Evolutionary conservation across 2,888 invertebrate species (phyloP).

Genomic region (Rhagonycha lutea): DNA sequence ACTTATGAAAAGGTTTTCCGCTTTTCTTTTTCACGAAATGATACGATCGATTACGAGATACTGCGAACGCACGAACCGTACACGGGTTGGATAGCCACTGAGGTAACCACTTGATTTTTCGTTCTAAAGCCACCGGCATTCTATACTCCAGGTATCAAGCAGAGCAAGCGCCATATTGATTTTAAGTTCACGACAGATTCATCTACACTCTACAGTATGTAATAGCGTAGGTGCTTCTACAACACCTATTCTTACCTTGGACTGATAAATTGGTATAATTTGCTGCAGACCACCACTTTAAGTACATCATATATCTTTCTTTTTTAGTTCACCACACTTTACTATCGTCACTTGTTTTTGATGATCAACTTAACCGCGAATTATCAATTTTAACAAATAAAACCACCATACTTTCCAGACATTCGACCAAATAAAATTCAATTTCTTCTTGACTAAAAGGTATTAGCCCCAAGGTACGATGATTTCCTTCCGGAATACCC

Average conservation of each 20-base stretch:
- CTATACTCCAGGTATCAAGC: slow-evolving; percentile 50
- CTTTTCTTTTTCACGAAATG: slow-evolving; percentile 45
- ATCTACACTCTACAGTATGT: slow-evolving; percentile 21
- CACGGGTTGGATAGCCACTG: slow-evolving; percentile 53
- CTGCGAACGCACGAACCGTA: slow-evolving; percentile 50
- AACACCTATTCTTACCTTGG: slow-evolving; percentile 37
- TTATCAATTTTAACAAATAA: background rate
- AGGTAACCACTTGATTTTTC: slow-evolving; percentile 46
- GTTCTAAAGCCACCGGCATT: slow-evolving; percentile 31
- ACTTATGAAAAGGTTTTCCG: slow-evolving; percentile 32
- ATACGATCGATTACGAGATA: slow-evolving; percentile 47
- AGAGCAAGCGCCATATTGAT: slow-evolving; percentile 57
- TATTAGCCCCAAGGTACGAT: background rate
- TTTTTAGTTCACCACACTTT: slow-evolving; percentile 10
- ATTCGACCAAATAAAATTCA: background rate
- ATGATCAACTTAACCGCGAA: background rate
- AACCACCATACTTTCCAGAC: background rate
- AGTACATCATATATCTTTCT: slow-evolving; percentile 32
- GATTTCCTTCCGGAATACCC: background rate
- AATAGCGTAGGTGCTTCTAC: slow-evolving; percentile 38
- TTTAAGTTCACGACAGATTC: slow-evolving; percentile 43
- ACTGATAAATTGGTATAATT: slow-evolving; percentile 39
- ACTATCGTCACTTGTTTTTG: slow-evolving; percentile 2
- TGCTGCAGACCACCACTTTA: slow-evolving; percentile 31
- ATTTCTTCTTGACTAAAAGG: background rate